Percentiles rank a stretch among this genome's conserved stretches.
phyloP scores from a whole-genome alignment of 2,797 vertebrate genomes.

The Psittacula derbiana region DNA sequence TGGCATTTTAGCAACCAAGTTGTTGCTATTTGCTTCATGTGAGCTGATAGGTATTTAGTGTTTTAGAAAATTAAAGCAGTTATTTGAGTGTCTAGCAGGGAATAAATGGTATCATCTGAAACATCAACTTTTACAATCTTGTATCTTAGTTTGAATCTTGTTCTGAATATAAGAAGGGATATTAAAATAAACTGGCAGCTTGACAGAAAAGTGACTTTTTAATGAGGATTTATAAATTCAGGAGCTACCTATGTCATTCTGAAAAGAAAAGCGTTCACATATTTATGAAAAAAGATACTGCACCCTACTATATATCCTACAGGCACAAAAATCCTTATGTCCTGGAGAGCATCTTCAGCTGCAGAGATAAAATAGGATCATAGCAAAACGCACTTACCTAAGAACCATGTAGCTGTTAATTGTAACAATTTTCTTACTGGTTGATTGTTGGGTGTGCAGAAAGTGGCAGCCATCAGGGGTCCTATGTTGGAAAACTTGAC shows the following conservation, averaged over 20 bases:
- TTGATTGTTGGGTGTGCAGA: background rate
- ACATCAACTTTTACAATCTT: background rate
- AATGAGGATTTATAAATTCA: background rate
- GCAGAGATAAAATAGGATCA: background rate
- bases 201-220: background rate
- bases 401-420: background rate
- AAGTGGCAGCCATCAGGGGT: background rate
- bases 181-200: background rate
- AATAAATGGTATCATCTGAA: background rate
- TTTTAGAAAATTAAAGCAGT: constrained; percentile 12
- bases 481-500: background rate
- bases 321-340: background rate
- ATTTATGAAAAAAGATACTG: background rate
- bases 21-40: background rate
- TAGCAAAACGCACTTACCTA: background rate
- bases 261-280: background rate
- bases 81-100: background rate
- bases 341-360: background rate
- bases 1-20: background rate
- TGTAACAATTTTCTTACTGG: background rate
- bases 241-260: background rate
- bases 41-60: background rate
- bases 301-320: background rate
- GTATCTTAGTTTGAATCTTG: background rate
- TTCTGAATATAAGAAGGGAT: background rate